Evolutionary conservation across 2,888 invertebrate species (phyloP).

Genomic region (Trissolcus japonicus): DNA sequence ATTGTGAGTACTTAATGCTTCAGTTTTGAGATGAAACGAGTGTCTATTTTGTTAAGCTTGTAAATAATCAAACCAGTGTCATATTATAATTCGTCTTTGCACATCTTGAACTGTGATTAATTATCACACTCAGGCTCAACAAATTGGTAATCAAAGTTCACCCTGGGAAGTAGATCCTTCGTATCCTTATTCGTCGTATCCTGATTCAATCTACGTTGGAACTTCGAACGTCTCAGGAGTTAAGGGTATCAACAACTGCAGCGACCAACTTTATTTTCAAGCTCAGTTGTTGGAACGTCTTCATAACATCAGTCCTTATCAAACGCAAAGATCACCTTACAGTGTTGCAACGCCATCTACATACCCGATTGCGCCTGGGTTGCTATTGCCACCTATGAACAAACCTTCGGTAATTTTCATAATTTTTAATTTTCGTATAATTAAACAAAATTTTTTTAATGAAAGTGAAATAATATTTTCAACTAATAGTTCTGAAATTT

Average conservation of each 20-base stretch:
- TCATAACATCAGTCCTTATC: constrained; percentile 77
- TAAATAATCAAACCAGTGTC: not conserved
- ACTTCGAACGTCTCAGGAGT: constrained; percentile 63
- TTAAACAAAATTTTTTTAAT: too few relatives aligned
- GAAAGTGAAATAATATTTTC: too few relatives aligned
- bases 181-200: constrained; percentile 68
- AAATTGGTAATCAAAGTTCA: constrained; percentile 69
- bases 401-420: constrained; percentile 64
- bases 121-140: constrained; percentile 48
- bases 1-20: constrained; percentile 8
- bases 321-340: constrained; percentile 70
- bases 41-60: constrained; percentile 3
- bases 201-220: constrained; percentile 67
- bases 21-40: not conserved
- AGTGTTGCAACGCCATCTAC: constrained; percentile 66
- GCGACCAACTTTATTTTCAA: constrained; percentile 75
- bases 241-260: constrained; percentile 61
- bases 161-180: constrained; percentile 71
- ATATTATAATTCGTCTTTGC: not conserved
- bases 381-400: constrained; percentile 68
- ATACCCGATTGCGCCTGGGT: constrained; percentile 67
- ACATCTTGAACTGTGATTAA: constrained; percentile 24
- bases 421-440: too few relatives aligned
- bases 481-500: constrained; percentile 7
- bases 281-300: constrained; percentile 78